phyloP scores from a whole-genome alignment of 2,888 invertebrate species.

The Himalopsyche anomala region DNA sequence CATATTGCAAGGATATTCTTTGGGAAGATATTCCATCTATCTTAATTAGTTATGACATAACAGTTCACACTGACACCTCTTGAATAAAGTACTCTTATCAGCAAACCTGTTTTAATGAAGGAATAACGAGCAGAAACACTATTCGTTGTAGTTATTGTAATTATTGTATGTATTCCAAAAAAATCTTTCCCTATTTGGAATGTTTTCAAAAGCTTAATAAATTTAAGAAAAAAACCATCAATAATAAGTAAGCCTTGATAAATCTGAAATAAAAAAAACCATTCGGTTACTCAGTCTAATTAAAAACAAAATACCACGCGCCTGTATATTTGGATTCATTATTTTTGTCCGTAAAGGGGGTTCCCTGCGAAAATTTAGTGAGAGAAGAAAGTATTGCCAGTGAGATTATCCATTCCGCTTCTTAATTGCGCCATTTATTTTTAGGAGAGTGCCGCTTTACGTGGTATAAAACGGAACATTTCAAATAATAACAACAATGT shows the following conservation, averaged over 20 bases:
- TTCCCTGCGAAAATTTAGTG: background rate
- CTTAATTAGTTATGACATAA: too few relatives aligned
- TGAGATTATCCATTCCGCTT: conserved; percentile 19
- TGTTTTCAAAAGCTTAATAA: too few relatives aligned
- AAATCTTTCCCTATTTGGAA: too few relatives aligned
- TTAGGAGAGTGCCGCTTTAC: conserved; percentile 33
- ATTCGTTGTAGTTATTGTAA: too few relatives aligned
- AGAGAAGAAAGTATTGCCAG: conserved; percentile 20
- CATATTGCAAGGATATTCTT: too few relatives aligned
- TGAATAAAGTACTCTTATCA: too few relatives aligned
- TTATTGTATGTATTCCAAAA: too few relatives aligned
- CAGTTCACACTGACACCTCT: too few relatives aligned
- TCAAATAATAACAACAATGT: conserved; percentile 26
- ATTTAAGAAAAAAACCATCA: background rate
- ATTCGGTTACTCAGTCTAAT: conserved; percentile 17
- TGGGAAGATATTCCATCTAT: too few relatives aligned
- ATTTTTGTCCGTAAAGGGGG: conserved; percentile 15
- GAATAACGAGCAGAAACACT: too few relatives aligned
- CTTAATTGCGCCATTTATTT: conserved; percentile 30
- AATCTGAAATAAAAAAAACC: background rate
- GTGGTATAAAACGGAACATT: conserved; percentile 24
- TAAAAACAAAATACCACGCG: background rate
- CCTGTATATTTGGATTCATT: conserved; percentile 5
- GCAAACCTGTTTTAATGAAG: too few relatives aligned
- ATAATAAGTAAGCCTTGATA: conserved; percentile 2